phyloP scores from a whole-genome alignment of 2,113 vertebrate species.

The Nematolebias whitei region DNA sequence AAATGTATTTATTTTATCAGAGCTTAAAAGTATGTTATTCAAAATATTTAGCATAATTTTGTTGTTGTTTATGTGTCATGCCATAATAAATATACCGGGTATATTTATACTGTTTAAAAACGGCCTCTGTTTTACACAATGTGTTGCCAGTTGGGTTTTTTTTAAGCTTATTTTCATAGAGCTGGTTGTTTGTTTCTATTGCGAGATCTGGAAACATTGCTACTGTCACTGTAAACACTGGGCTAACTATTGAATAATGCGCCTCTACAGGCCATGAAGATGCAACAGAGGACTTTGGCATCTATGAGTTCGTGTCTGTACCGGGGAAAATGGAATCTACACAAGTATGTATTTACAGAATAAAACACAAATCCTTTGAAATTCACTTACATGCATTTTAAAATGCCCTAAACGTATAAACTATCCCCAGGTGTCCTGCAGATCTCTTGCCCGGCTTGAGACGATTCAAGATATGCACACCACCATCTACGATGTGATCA shows the following conservation, averaged over 20 bases:
- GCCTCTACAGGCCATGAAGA: constrained; percentile 88
- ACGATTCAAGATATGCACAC: constrained; percentile 79
- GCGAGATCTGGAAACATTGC: no score
- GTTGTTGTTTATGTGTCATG: no score
- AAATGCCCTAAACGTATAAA: not conserved
- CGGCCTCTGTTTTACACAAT: no score
- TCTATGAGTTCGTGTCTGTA: constrained; percentile 94
- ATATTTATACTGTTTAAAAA: no score
- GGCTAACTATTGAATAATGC: constrained; percentile 10
- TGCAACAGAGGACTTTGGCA: constrained; percentile 93
- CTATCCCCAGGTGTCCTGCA: constrained; percentile 74
- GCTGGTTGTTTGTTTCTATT: no score
- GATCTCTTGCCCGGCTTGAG: constrained; percentile 76
- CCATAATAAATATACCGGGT: no score
- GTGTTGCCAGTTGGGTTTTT: no score
- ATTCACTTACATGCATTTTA: not conserved
- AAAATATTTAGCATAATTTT: no score
- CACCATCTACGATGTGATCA: constrained; percentile 84
- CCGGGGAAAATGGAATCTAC: constrained; percentile 83
- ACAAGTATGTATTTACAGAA: constrained; percentile 76
- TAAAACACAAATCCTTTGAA: not conserved
- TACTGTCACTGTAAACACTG: no score
- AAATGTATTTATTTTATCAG: no score
- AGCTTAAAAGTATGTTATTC: no score
- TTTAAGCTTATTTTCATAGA: no score